phyloP scores from a whole-genome alignment of 2,888 invertebrate genomes.

The Clivina fossor region DNA sequence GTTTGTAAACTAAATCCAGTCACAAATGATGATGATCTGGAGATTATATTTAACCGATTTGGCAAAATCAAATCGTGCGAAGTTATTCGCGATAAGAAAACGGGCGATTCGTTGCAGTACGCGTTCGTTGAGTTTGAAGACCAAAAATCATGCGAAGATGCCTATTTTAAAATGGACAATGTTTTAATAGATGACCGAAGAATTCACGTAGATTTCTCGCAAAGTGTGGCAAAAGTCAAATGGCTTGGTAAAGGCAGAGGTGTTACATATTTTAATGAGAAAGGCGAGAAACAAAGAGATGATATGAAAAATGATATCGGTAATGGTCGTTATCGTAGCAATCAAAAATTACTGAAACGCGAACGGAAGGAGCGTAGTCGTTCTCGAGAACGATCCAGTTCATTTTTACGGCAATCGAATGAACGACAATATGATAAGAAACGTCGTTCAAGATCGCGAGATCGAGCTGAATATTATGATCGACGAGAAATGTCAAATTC shows the following conservation, averaged over 20 bases:
- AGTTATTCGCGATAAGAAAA: constrained; percentile 91
- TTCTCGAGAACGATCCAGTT: neutral
- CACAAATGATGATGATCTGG: constrained; percentile 94
- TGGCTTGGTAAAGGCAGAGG: constrained; percentile 89
- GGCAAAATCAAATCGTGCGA: constrained; percentile 93
- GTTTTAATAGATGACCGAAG: constrained; percentile 97
- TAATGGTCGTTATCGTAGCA: constrained; percentile 39
- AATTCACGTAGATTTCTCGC: constrained; percentile 99
- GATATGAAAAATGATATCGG: constrained; percentile 40
- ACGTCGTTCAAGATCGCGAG: no score
- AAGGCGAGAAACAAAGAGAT: constrained; percentile 44
- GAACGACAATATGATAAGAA: constrained; percentile 16
- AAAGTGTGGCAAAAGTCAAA: constrained; percentile 93
- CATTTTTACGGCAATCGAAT: neutral
- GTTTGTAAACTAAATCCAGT: constrained; percentile 99
- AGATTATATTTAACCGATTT: constrained; percentile 96
- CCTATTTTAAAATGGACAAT: constrained; percentile 99
- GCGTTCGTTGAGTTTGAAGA: constrained; percentile 98
- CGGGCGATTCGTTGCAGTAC: constrained; percentile 95
- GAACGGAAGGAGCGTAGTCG: constrained; percentile 12
- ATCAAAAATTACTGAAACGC: no score
- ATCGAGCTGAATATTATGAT: neutral
- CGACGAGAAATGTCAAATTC: no score
- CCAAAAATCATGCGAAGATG: constrained; percentile 90
- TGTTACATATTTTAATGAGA: constrained; percentile 61